These are phyloP conservation scores for Felis chaus DNA, from an alignment of 2,113 vertebrate genomes.

Conservation along the genomic window DNA sequence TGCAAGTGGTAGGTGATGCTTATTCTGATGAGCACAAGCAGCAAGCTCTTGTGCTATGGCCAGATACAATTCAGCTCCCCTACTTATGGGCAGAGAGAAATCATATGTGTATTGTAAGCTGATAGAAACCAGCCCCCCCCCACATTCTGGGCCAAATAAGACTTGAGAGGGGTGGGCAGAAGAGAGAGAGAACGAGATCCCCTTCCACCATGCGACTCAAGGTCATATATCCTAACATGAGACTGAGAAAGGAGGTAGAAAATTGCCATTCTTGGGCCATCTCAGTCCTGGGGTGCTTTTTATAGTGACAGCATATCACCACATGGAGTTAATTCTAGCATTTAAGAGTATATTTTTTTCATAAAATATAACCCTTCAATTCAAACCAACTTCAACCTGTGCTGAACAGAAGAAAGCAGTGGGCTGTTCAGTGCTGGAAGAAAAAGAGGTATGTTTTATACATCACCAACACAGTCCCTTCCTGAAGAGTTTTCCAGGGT, in stretches of 20 bases:
- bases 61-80: background rate
- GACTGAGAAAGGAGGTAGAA: background rate
- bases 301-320: background rate
- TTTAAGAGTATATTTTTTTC: constrained; percentile 49
- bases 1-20: background rate
- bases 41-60: background rate
- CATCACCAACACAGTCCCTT: background rate
- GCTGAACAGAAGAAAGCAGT: constrained; percentile 9
- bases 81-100: background rate
- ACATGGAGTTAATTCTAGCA: constrained; percentile 8
- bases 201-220: background rate
- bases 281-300: background rate
- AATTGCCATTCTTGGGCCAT: background rate
- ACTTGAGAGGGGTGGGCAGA: background rate
- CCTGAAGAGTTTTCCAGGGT: constrained; percentile 7
- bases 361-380: constrained; percentile 1
- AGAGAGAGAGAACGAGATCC: background rate
- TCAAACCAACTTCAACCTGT: constrained; percentile 23
- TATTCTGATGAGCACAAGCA: background rate
- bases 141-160: background rate
- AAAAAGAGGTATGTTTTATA: background rate
- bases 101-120: background rate
- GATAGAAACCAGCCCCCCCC: background rate
- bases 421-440: background rate
- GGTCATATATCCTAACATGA: background rate